Percentiles rank a stretch among this genome's conserved stretches.
Evolutionary conservation across 2,888 invertebrate species (phyloP).

Genomic region (Nephrotoma guestfalica): DNA sequence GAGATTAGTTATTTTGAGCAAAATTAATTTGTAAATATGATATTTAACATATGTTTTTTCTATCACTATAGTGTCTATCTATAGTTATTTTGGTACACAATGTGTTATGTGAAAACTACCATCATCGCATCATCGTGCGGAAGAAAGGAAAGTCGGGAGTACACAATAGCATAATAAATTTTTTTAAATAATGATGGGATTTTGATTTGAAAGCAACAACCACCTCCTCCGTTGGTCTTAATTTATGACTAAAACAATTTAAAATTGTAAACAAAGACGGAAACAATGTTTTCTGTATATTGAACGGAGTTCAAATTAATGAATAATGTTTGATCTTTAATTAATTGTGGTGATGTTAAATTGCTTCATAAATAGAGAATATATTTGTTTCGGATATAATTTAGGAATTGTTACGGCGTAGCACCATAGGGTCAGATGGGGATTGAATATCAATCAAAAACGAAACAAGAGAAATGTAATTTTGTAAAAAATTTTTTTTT

Average conservation of each 20-base stretch:
- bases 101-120: neutral
- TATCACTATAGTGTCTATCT: neutral
- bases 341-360: too few relatives aligned
- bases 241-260: neutral
- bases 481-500: too few relatives aligned
- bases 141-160: neutral
- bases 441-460: too few relatives aligned
- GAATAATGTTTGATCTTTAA: too few relatives aligned
- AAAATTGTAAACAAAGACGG: neutral
- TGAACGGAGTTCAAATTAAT: too few relatives aligned
- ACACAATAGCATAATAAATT: neutral
- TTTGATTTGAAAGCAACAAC: neutral
- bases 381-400: too few relatives aligned
- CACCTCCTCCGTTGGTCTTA: neutral
- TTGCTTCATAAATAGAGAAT: too few relatives aligned
- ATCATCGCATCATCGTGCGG: neutral
- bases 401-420: too few relatives aligned
- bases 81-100: neutral
- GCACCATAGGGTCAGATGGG: too few relatives aligned
- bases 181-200: neutral
- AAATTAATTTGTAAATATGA: neutral
- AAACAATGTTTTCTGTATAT: neutral
- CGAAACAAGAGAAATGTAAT: too few relatives aligned
- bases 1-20: neutral
- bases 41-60: neutral